A percentile compares a stretch with the other conserved stretches of the same genome.
phyloP scores from a whole-genome alignment of 1,140 invertebrate species.

The Myzus persicae region DNA sequence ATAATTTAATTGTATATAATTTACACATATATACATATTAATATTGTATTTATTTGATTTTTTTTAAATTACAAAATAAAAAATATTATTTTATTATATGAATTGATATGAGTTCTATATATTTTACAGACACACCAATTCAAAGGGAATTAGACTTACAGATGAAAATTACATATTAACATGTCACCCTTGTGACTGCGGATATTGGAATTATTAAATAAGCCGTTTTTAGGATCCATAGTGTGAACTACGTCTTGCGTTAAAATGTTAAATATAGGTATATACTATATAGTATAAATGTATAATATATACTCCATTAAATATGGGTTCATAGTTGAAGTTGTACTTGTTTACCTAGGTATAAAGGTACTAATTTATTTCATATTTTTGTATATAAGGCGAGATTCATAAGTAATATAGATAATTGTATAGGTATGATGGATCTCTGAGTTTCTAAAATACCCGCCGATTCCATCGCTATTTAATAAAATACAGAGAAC shows the following conservation, averaged over 20 bases:
- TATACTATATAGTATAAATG: too few species aligned
- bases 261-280: too few species aligned
- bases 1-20: too few species aligned
- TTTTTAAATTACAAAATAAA: too few species aligned
- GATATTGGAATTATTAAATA: conserved; percentile 23
- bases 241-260: not conserved
- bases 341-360: not conserved
- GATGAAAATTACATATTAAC: not conserved
- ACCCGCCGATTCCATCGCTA: not conserved
- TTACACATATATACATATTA: too few species aligned
- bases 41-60: too few species aligned
- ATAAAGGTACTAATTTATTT: not conserved
- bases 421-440: too few species aligned
- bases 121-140: not conserved
- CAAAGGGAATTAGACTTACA: not conserved
- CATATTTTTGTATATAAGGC: not conserved
- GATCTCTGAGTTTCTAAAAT: not conserved
- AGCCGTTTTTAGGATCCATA: conserved; percentile 5
- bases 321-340: too few species aligned
- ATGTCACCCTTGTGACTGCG: not conserved
- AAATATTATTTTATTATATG: not conserved
- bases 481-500: not conserved
- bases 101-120: not conserved
- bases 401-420: not conserved
- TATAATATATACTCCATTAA: too few species aligned